Evolutionary conservation across 1,140 invertebrate species (phyloP).

Genomic region (Eumeta japonica): DNA sequence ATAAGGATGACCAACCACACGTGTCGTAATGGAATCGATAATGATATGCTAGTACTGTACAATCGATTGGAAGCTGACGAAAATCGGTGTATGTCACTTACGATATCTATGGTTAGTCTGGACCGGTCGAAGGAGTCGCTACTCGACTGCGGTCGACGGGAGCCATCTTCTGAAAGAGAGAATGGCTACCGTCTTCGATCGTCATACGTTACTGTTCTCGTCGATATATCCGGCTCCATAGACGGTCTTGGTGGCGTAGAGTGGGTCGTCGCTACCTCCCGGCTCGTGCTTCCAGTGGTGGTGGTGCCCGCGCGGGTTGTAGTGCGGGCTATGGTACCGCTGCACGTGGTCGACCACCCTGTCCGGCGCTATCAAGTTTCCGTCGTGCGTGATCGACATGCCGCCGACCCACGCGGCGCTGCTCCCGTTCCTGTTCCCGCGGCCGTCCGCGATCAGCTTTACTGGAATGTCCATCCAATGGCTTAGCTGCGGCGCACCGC

Average conservation of each 20-base stretch:
- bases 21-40: constrained; percentile 15
- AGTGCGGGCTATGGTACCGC: constrained; percentile 49
- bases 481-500: constrained; percentile 42
- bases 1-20: constrained; percentile 15
- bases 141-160: constrained; percentile 18
- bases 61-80: constrained; percentile 32
- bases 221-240: constrained; percentile 53
- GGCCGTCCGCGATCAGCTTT: constrained; percentile 52
- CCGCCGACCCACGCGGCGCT: constrained; percentile 49
- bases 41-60: constrained; percentile 26
- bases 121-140: neutral
- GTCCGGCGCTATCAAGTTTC: constrained; percentile 49
- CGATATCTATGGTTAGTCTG: constrained; percentile 56
- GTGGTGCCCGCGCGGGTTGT: constrained; percentile 46
- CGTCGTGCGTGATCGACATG: constrained; percentile 52
- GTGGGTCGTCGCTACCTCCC: constrained; percentile 43
- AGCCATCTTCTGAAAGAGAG: constrained; percentile 18
- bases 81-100: constrained; percentile 40
- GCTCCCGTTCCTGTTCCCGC: constrained; percentile 41
- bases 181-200: constrained; percentile 25
- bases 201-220: constrained; percentile 50
- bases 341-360: constrained; percentile 51
- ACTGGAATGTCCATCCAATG: constrained; percentile 53
- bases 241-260: constrained; percentile 51
- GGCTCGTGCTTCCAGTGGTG: constrained; percentile 49